Evolutionary conservation across 2,797 vertebrate species (phyloP).

Genomic region (Pantherophis vulpinus): DNA sequence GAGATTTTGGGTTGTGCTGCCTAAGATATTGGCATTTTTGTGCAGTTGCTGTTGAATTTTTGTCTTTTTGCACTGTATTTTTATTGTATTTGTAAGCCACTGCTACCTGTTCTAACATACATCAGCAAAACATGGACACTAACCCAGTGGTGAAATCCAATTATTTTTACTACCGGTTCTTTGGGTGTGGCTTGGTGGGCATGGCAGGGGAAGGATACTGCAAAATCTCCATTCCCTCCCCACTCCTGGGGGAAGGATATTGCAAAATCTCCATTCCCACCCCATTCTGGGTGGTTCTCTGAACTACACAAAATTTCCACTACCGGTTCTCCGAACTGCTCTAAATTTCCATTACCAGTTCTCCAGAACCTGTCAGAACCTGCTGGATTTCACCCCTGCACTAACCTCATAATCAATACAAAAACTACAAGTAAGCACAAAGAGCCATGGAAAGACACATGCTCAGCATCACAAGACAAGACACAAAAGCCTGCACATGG

Average conservation of each 20-base stretch:
- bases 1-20: neutral
- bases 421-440: neutral
- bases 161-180: too few relatives aligned
- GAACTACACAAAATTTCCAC: too few relatives aligned
- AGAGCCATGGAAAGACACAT: neutral
- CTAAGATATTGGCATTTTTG: neutral
- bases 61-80: neutral
- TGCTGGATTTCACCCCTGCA: too few relatives aligned
- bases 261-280: too few relatives aligned
- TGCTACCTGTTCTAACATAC: neutral
- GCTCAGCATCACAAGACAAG: neutral
- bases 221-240: too few relatives aligned
- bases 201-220: too few relatives aligned
- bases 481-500: neutral
- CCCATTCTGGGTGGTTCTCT: too few relatives aligned
- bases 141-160: neutral
- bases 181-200: too few relatives aligned
- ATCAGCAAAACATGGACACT: neutral
- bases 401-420: neutral
- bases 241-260: too few relatives aligned
- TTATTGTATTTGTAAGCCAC: neutral
- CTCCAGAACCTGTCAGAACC: too few relatives aligned
- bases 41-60: neutral
- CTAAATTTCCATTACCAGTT: too few relatives aligned
- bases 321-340: too few relatives aligned